These are phyloP conservation scores for Trachurus trachurus DNA, from an alignment of 2,797 vertebrate species.

Conservation along the genomic window DNA sequence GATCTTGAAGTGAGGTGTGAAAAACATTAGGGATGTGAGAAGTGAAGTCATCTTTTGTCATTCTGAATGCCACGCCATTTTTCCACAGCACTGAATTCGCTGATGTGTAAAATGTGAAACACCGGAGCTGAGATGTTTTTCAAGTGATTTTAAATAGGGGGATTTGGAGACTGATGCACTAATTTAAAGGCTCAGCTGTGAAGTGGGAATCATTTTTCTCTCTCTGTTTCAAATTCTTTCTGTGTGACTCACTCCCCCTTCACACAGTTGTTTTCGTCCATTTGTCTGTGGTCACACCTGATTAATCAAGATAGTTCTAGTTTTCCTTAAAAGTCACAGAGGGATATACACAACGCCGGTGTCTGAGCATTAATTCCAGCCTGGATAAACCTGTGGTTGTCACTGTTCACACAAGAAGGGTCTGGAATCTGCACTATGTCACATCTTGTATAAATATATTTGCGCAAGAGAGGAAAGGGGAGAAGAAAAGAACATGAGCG, in stretches of 20 bases:
- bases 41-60: conserved; percentile 66
- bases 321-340: background rate
- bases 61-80: conserved; percentile 34
- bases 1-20: conserved; percentile 76
- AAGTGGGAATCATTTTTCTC: conserved; percentile 15
- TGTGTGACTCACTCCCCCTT: background rate
- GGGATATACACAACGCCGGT: background rate
- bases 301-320: background rate
- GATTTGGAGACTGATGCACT: background rate
- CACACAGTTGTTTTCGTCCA: background rate
- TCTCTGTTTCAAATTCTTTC: background rate
- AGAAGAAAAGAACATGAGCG: background rate
- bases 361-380: conserved; percentile 18
- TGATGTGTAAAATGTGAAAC: conserved; percentile 36
- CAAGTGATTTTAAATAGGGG: background rate
- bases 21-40: conserved; percentile 76
- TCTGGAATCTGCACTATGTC: conserved; percentile 14
- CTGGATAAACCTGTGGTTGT: conserved; percentile 7
- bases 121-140: conserved; percentile 22
- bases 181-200: conserved; percentile 16
- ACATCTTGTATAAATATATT: conserved; percentile 12
- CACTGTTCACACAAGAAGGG: background rate
- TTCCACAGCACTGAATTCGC: conserved; percentile 40
- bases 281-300: conserved; percentile 12
- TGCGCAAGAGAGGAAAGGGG: background rate